These are phyloP conservation scores for Anagrus nilaparvatae DNA, from an alignment of 1,140 invertebrate species.

Conservation along the genomic window DNA sequence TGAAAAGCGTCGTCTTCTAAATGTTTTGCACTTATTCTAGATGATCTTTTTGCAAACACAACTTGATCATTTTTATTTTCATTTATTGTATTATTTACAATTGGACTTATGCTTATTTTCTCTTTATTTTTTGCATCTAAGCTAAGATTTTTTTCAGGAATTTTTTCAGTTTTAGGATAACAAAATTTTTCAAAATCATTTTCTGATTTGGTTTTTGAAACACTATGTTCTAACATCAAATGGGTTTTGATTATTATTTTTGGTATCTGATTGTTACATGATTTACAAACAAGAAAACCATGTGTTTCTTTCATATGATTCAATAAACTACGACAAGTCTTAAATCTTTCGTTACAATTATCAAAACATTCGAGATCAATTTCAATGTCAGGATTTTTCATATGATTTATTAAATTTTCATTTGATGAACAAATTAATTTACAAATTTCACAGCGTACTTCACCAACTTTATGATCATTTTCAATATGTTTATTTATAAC, in stretches of 20 bases:
- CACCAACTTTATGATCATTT: slow-evolving; percentile 22
- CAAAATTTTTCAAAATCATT: slow-evolving; percentile 13
- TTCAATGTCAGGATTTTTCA: slow-evolving; percentile 7
- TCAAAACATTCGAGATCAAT: slow-evolving; percentile 17
- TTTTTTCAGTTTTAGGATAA: slow-evolving; percentile 2
- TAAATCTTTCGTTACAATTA: slow-evolving; percentile 16
- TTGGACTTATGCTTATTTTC: no score
- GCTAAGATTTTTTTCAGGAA: slow-evolving; percentile 2
- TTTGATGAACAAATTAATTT: slow-evolving; percentile 13
- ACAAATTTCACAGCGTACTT: slow-evolving; percentile 22
- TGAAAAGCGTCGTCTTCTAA: no score
- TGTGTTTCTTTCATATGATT: slow-evolving; percentile 20
- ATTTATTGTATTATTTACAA: neutral
- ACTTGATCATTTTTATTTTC: slow-evolving; percentile 7
- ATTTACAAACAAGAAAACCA: slow-evolving; percentile 19
- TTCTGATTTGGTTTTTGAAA: slow-evolving; percentile 19
- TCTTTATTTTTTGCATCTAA: neutral
- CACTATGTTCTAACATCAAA: slow-evolving; percentile 21
- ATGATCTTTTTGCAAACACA: slow-evolving; percentile 8
- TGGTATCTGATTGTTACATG: slow-evolving; percentile 19
- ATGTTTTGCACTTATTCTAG: slow-evolving; percentile 12
- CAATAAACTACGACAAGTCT: slow-evolving; percentile 16
- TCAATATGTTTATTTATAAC: slow-evolving; percentile 31
- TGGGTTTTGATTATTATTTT: slow-evolving; percentile 19
- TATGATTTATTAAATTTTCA: slow-evolving; percentile 16